Base-by-base conservation (phyloP, 2,888 invertebrate species). In the Minunthozetes semirufus region DNA sequence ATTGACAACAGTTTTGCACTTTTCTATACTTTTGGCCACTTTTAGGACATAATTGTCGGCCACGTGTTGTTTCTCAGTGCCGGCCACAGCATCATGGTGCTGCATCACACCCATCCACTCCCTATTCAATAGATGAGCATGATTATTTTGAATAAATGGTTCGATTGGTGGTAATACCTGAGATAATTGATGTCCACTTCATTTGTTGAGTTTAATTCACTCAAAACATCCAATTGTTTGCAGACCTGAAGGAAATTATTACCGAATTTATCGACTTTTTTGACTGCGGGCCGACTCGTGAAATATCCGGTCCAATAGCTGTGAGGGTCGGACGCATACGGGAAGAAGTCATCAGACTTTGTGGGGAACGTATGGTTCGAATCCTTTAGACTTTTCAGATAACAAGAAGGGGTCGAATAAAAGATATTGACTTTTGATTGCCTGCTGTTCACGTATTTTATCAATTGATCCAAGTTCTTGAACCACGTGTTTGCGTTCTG, bases 281-380 rank as follows among this genome's bases (percentile, higher is more conserved):
- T 85, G n/a, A 83, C 78, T 3, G 83, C 81, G 5, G 83, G 79
- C 50, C 92, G 85, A 0, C 93, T 93, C 0, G 90, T 89, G 81
- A 88, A 94, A 81, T 91, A 94, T 0, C 79, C 98, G 0, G 95
- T 94, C 98, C 97, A 99, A 81, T 89, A 97, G 0, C 92, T 86
- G 80, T 93, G 89, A 0, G 89, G 87, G 81, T 91, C 90, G 72
- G 90, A 90, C 0, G 94, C 91, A 83, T 93, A 95, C 0, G 95
- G 95, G 83, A 95, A 93, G 85, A 94, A 95, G 81, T 95, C 95
- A 79, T 94, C 93, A 0, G 84, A 84, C 77, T 84, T 82, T 22
- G 82, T 79, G 22, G 82, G 70, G 79, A 80, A 80, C 4, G 76
- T 77, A 5, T 72, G 70, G 33, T 77, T 78, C 81, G 78, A 33